Base-by-base conservation (phyloP, 2,888 invertebrate species). In the Gymnoscelis rufifasciata region DNA sequence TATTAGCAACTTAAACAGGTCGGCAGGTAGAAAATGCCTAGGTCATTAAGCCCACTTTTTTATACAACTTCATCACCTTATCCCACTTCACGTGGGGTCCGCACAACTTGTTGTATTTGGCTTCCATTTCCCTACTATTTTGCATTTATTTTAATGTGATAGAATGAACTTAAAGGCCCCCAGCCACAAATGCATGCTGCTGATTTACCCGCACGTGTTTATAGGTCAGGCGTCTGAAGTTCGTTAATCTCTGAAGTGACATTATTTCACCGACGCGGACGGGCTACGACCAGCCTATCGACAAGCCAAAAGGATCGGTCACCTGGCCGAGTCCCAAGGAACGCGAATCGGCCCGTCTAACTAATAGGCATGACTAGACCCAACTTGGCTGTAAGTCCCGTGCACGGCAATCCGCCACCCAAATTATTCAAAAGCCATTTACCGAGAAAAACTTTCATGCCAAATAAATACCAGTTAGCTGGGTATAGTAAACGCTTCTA, bases 201-300 rank as follows among this genome's bases (percentile, higher is more conserved):
- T 60, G 62, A 62, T 69, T 70, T 65, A 74, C 74, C 69, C 71
- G 71, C 65, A 66, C 62, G 56, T 51, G 68, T 73, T 83, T 76
- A 81, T 86, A 83, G 84, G 87, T 86, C 84, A 84, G 68, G 67
- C 76, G 78, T 75, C 75, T 77, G 76, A 82, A 83, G 86, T 87
- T 84, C 86, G 83, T 87, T 86, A 84, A 77, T 87, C 87, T 87
- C 79, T 81, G 78, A 79, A 84, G 78, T 81, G 83, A 83, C 84
- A 84, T 87, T 86, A 87, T 83, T 82, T 81, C 71, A 74, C 76
- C 76, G 47, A 47, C 43, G 46, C 79, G 73, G 71, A 14, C 41
- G 78, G 73, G 75, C 75, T 74, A 71, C 71, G 70, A 78, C 71
- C 74, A 72, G 71, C 71, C 72, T 78, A 83, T 81, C 83, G 78